Base-by-base conservation (phyloP, 1,140 invertebrate species). In the Mylabris phalerata region DNA sequence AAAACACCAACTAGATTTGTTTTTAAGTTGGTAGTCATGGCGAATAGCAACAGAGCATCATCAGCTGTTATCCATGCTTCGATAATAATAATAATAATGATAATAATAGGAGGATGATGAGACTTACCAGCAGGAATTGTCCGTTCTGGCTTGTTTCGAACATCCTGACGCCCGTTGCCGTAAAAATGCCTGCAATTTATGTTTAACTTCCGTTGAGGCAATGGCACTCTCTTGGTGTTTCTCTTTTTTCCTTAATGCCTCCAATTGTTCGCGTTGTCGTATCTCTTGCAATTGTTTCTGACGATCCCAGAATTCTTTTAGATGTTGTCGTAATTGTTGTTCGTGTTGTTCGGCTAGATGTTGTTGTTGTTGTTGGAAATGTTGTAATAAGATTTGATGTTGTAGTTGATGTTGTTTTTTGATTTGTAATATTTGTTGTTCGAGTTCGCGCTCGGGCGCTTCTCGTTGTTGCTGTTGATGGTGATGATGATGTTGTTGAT, bases 151-250 rank as follows among this genome's bases (percentile, higher is more conserved):
- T 73, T 58, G 77, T 74, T 70, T 80, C 75, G 24, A 82, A 70
- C 73, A 77, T 67, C 64, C 72, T 43, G 71, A 73, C 19, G 71
- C 67, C 44, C 72, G 61, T 57, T 74, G 72, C 50, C 70, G 59
- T 43, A 74, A 60, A 58, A 74, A 74, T 50, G 64, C 88, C 82
- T 90, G 89, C 66, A 98, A 80, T 68, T 92, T 91, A 77, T 94
- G 92, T 76, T 98, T 98, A 63, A 98, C 95, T 77, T 96, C 93
- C 9, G 90, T 88, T 55, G 93, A 96, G 43, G 94, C 93, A 61
- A 95, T 87, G 19, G 94, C 94, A 79, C 93, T 95, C 77, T 94
- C 90, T 75, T 94, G 91, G 72, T 94, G 88, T 72, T 92, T 92
- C 68, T 92, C 90, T 75, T 95, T 95, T 75, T 95, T 94, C 64